Evolutionary conservation across 2,797 vertebrate species (phyloP).

Genomic region (Hoplostethus mediterraneus): DNA sequence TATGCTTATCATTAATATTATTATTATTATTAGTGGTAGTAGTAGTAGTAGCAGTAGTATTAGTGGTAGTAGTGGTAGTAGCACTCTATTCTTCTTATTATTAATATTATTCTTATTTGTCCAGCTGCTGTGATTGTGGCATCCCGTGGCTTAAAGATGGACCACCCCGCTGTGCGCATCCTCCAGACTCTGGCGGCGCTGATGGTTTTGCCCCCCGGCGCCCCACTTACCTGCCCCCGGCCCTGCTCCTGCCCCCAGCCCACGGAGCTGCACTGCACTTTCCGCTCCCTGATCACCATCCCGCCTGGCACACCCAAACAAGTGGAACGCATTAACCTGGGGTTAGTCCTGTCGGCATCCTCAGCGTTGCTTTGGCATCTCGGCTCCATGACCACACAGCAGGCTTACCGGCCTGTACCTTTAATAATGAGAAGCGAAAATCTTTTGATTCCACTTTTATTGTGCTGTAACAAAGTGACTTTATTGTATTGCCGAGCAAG

Average conservation of each 20-base stretch:
- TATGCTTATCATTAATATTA: no score
- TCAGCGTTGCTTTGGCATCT: neutral
- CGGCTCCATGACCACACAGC: neutral
- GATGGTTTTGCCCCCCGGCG: slow-evolving; percentile 28
- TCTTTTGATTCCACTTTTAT: slow-evolving; percentile 7
- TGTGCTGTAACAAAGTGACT: neutral
- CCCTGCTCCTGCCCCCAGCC: slow-evolving; percentile 92
- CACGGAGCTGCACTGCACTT: slow-evolving; percentile 94
- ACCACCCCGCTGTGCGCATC: slow-evolving; percentile 59
- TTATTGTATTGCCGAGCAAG: neutral
- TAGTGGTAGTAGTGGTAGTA: no score
- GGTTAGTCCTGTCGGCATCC: slow-evolving; percentile 78
- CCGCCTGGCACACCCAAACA: slow-evolving; percentile 83
- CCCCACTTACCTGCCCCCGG: slow-evolving; percentile 83
- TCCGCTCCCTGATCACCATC: slow-evolving; percentile 88
- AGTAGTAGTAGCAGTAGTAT: no score
- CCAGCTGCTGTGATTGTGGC: slow-evolving; percentile 33
- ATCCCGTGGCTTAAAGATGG: slow-evolving; percentile 47
- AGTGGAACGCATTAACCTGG: slow-evolving; percentile 93
- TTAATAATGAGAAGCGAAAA: no score
- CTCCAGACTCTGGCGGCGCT: slow-evolving; percentile 78
- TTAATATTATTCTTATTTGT: neutral
- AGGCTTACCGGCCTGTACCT: no score
- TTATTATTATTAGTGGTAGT: no score
- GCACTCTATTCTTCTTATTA: neutral